These are phyloP conservation scores for Heliconius erato DNA, from an alignment of 2,888 invertebrate genomes.

Conservation along the genomic window DNA sequence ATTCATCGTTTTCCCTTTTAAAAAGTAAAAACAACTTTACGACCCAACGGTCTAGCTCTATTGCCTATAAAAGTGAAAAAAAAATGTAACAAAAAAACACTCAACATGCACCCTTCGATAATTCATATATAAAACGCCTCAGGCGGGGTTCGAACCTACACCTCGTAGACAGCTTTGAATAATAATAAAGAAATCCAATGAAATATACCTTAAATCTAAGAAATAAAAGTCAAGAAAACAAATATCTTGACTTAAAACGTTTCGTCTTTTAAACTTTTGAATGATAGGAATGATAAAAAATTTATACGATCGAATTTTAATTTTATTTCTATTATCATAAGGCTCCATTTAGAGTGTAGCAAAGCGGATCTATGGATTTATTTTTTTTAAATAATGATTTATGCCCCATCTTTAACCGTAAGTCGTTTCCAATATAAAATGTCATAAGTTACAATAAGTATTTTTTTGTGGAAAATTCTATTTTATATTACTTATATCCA, in stretches of 20 bases:
- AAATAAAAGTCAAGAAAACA: conserved; percentile 32
- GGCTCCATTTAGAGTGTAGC: conserved; percentile 50
- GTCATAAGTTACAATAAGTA: conserved; percentile 37
- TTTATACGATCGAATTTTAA: conserved; percentile 50
- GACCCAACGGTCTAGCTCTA: conserved; percentile 36
- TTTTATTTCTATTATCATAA: conserved; percentile 28
- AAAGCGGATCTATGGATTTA: conserved; percentile 56
- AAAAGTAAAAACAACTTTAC: conserved; percentile 16
- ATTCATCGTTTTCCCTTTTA: background rate
- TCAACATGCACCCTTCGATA: conserved; percentile 54
- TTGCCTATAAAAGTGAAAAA: conserved; percentile 31
- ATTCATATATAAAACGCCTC: conserved; percentile 62
- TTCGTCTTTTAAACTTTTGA: conserved; percentile 44
- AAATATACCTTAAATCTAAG: conserved; percentile 36
- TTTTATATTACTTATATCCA: background rate
- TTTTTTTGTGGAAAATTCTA: background rate
- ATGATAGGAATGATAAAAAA: conserved; percentile 62
- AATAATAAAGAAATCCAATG: conserved; percentile 35
- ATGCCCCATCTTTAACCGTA: conserved; percentile 67
- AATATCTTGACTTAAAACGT: conserved; percentile 51
- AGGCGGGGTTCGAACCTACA: conserved; percentile 67
- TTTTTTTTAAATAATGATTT: conserved; percentile 64
- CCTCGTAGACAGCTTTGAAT: conserved; percentile 58
- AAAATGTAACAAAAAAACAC: conserved; percentile 38
- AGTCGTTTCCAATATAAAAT: conserved; percentile 25